A percentile compares a stretch with the other conserved stretches of the same genome.
Evolutionary conservation across 1,140 invertebrate species (phyloP).

Genomic region (Drosophila varians): DNA sequence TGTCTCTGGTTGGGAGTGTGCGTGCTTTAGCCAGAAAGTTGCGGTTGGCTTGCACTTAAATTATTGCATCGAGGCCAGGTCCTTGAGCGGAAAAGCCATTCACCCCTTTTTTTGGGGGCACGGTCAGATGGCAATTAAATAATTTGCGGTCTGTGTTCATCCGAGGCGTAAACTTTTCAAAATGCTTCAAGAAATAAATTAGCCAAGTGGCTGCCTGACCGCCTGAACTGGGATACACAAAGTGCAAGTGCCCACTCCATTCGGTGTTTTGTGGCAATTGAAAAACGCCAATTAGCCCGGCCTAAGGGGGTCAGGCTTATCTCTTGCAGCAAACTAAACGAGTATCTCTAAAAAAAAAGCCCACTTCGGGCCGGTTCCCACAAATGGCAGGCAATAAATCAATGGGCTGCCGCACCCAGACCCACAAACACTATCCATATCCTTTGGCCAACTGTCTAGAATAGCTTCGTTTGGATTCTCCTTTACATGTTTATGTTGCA

Average conservation of each 20-base stretch:
- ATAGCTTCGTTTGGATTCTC: background rate
- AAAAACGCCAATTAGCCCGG: conserved; percentile 79
- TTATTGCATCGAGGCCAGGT: conserved; percentile 73
- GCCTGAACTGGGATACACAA: conserved; percentile 23
- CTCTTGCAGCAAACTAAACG: conserved; percentile 38
- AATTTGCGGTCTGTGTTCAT: conserved; percentile 73
- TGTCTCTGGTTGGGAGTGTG: conserved; percentile 23
- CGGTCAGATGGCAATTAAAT: conserved; percentile 71
- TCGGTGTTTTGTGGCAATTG: conserved; percentile 55
- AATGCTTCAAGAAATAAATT: conserved; percentile 64
- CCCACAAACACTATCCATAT: conserved; percentile 6
- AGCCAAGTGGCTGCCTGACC: conserved; percentile 26
- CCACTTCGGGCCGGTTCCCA: conserved; percentile 35
- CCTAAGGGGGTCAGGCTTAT: conserved; percentile 69
- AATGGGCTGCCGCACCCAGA: conserved; percentile 41
- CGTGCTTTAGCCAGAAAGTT: conserved; percentile 64
- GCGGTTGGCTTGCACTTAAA: conserved; percentile 77
- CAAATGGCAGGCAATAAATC: conserved; percentile 73
- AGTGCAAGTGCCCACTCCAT: conserved; percentile 36
- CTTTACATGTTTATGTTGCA: conserved; percentile 36
- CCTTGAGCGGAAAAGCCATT: conserved; percentile 59
- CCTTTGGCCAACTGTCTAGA: conserved; percentile 8
- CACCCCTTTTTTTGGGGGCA: conserved; percentile 30
- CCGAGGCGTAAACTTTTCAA: conserved; percentile 53
- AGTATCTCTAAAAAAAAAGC: conserved; percentile 44